These are phyloP conservation scores for Bombus affinis DNA, from an alignment of 1,140 invertebrate genomes.

Conservation along the genomic window DNA sequence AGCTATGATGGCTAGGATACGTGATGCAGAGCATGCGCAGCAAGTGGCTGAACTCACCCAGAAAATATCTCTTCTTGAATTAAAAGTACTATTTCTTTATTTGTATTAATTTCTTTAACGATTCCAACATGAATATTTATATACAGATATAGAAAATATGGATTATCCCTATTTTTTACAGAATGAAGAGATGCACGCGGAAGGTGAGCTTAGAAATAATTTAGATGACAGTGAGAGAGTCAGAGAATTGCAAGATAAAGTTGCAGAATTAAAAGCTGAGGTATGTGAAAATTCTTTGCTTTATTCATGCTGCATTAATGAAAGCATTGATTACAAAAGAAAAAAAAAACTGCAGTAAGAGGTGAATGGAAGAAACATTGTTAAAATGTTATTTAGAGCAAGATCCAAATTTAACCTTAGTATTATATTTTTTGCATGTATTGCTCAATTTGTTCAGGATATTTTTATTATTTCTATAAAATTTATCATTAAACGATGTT, in stretches of 20 bases:
- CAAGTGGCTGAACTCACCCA: conserved; percentile 96
- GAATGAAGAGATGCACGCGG: conserved; percentile 96
- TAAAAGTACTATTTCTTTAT: conserved; percentile 86
- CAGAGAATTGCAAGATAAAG: conserved; percentile 94
- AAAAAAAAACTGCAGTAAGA: conserved; percentile 63
- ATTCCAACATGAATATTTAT: not conserved
- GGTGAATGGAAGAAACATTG: conserved; percentile 41
- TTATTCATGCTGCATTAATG: conserved; percentile 32
- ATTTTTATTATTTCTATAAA: not conserved
- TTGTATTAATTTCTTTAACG: not conserved
- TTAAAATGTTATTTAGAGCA: not conserved
- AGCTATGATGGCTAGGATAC: conserved; percentile 95
- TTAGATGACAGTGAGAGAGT: conserved; percentile 92
- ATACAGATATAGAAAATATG: not conserved
- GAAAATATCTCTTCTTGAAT: conserved; percentile 96
- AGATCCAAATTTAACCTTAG: conserved; percentile 28
- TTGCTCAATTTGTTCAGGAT: not conserved
- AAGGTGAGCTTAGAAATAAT: conserved; percentile 92
- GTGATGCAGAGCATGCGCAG: conserved; percentile 97
- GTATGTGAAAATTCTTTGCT: conserved; percentile 82
- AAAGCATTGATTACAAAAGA: conserved; percentile 53
- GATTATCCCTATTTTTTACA: conserved; percentile 76
- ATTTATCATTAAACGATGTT: not conserved
- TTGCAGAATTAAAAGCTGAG: conserved; percentile 95
- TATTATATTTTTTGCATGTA: conserved; percentile 22